Percentiles rank a stretch among this genome's conserved stretches.
phyloP scores from a whole-genome alignment of 2,113 vertebrate genomes.

The Tamias sibiricus region DNA sequence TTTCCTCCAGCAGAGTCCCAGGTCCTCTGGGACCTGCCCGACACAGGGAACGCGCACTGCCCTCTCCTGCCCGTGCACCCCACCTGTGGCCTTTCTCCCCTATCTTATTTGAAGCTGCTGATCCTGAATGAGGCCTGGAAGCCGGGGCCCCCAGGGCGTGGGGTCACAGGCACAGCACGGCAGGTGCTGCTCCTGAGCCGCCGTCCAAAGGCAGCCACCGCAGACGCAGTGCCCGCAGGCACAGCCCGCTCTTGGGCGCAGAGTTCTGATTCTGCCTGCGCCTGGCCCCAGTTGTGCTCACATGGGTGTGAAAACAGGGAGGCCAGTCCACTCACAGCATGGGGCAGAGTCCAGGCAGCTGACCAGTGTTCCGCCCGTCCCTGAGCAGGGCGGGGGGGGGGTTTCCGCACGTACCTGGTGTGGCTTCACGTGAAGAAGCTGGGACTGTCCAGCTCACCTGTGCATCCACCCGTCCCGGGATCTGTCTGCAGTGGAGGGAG shows the following conservation, averaged over 20 bases:
- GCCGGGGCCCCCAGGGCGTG: background rate
- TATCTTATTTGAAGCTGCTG: background rate
- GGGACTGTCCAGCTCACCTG: background rate
- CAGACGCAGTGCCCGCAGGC: background rate
- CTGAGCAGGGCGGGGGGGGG: fast-evolving
- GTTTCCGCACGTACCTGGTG: background rate
- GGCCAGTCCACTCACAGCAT: background rate
- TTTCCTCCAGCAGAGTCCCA: background rate
- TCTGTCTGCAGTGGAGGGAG: background rate
- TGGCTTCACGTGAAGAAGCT: background rate
- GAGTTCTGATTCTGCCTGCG: background rate
- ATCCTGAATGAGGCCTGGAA: background rate
- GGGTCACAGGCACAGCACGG: background rate
- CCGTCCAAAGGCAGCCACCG: background rate
- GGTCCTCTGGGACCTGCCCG: background rate
- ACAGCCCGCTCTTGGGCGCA: background rate
- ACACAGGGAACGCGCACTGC: no score
- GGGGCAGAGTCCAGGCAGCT: background rate
- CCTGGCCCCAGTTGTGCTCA: background rate
- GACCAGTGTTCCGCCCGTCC: background rate
- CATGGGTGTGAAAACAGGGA: background rate
- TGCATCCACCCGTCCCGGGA: background rate
- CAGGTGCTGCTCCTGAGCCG: no score
- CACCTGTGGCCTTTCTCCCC: background rate
- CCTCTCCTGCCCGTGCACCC: background rate